Conservation (phyloP, 1,140 invertebrate species). For the Macrobrachium nipponense region DNA sequence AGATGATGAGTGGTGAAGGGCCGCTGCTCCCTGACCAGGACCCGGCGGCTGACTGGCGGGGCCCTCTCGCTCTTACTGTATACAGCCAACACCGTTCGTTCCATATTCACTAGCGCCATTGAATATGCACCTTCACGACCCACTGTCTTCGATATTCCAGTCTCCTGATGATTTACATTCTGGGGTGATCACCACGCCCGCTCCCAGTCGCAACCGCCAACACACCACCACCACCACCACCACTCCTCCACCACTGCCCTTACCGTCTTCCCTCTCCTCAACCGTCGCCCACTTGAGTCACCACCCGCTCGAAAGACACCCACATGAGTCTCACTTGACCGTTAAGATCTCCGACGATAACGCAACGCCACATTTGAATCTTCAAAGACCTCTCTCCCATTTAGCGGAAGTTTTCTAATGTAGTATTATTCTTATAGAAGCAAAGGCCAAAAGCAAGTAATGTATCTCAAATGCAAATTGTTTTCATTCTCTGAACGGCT, state of each 20-base stretch:
- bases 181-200: slow-evolving; percentile 24
- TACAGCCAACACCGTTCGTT: slow-evolving; percentile 3
- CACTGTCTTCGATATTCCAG: slow-evolving; percentile 59
- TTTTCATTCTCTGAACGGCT: too few relatives aligned
- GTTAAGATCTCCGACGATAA: too few relatives aligned
- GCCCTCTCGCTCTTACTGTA: slow-evolving; percentile 14
- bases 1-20: slow-evolving; percentile 10
- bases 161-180: slow-evolving; percentile 54
- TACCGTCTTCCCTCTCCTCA: neutral
- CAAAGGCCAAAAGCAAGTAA: too few relatives aligned
- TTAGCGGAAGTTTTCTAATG: too few relatives aligned
- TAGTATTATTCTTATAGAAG: too few relatives aligned
- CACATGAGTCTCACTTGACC: too few relatives aligned
- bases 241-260: neutral
- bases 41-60: slow-evolving; percentile 44
- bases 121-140: slow-evolving; percentile 60
- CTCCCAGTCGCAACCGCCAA: neutral
- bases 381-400: too few relatives aligned
- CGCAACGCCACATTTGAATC: too few relatives aligned
- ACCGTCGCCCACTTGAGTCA: neutral
- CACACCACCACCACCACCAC: neutral
- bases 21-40: slow-evolving; percentile 20
- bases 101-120: slow-evolving; percentile 53
- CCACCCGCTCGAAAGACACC: neutral
- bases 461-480: too few relatives aligned